Base-by-base conservation (phyloP, 2,888 invertebrate species). In the Lasioglossum figueresi region DNA sequence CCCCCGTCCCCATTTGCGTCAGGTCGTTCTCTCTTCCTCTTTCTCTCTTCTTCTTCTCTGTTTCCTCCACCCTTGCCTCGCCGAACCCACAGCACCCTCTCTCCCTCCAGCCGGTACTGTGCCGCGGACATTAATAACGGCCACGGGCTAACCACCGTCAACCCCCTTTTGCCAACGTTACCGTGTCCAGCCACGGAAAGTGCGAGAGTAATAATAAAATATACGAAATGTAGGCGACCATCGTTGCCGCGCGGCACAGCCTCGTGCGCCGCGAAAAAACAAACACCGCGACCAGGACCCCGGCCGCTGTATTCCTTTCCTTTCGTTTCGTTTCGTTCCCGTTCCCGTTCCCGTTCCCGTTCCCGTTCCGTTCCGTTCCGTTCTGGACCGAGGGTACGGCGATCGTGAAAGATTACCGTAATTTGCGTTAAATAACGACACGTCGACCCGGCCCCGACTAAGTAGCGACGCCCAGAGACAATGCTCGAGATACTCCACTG, bases 81-180 rank as follows among this genome's bases (percentile, higher is more conserved):
- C 14, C 52, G 52, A 19, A 79, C 34, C 73, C 83, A 71, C 80
- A 82, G 27, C 37, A 37, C 88, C 76, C 84, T 79, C 76, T 76
- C 85, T 86, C 80, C 80, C 88, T 76, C 34, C 76, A 56, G 34
- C 75, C 76, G 72, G 68, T 56, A 48, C 82, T 82, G 83, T 89
- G 91, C 92, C 92, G 89, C 91, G 91, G 92, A 93, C 94, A 94
- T 94, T 94, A 94, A 94, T 94, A 94, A 94, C 94, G 92, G 91
- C 91, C 93, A 92, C 91, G 91, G 87, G 88, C 91, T 89, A 88
- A 91, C 92, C 91, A 91, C 89, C 89, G 88, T 88, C 91, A 90
- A 88, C 91, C 91, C 89, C 90, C 76, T 80, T 83, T 88, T 83
- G 84, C 88, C 90, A 88, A 82, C 86, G 91, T 85, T 91, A 88